These are phyloP conservation scores for Spatulosminthurus flaviceps DNA, from an alignment of 2,888 invertebrate genomes.

Conservation along the genomic window DNA sequence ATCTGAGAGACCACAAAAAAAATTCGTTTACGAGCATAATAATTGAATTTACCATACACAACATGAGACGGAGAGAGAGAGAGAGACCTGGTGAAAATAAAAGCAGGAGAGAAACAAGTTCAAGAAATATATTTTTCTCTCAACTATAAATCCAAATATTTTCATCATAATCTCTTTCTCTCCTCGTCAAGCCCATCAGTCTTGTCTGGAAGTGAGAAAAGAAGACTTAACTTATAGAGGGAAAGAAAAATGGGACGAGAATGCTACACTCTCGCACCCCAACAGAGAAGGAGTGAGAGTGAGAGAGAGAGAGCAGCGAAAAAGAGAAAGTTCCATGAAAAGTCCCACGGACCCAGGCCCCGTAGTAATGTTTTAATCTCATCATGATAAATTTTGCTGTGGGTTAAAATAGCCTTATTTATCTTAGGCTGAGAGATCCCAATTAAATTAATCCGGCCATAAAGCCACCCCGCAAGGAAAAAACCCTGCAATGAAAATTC, in stretches of 20 bases:
- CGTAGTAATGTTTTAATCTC: constrained; percentile 59
- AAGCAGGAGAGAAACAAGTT: too few species aligned
- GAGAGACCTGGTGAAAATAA: too few species aligned
- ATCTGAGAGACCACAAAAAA: too few species aligned
- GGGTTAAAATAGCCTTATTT: constrained; percentile 62
- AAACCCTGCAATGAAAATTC: constrained; percentile 38
- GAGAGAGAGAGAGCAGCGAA: background rate
- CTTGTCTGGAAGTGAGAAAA: too few species aligned
- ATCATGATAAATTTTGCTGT: constrained; percentile 61
- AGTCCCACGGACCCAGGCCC: background rate
- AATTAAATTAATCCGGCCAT: constrained; percentile 64
- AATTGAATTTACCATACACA: too few species aligned
- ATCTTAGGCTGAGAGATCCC: constrained; percentile 61
- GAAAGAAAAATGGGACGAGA: too few species aligned
- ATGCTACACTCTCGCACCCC: too few species aligned
- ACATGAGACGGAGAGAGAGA: too few species aligned
- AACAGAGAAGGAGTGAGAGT: background rate
- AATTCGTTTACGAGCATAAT: too few species aligned
- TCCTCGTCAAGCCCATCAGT: too few species aligned
- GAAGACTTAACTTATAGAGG: too few species aligned
- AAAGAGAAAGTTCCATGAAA: background rate
- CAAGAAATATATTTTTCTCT: too few species aligned
- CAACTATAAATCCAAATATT: constrained; percentile 9
- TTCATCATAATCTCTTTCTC: background rate
- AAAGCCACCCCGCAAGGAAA: constrained; percentile 55